Percentiles rank a stretch among this genome's conserved stretches.
Conservation (phyloP, 2,888 invertebrate species). For the Synergus umbraculus region DNA sequence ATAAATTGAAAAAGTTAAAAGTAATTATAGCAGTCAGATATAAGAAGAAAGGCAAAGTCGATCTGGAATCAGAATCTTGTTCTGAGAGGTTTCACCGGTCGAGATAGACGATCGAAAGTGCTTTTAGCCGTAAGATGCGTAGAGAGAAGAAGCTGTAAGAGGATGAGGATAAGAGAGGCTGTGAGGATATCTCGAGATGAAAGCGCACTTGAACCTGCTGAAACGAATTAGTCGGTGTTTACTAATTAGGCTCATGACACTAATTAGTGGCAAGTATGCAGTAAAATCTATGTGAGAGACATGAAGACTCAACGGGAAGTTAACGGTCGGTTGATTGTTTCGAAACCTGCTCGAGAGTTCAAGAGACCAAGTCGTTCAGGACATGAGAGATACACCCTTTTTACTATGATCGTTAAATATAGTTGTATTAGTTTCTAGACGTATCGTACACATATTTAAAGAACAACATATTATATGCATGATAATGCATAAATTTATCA, state of each 20-base stretch:
- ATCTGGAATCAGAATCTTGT: constrained; percentile 44
- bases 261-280: constrained; percentile 43
- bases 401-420: not conserved
- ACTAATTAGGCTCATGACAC: constrained; percentile 52
- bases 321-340: constrained; percentile 60
- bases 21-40: constrained; percentile 41
- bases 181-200: constrained; percentile 39
- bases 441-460: not conserved
- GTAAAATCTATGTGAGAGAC: constrained; percentile 1
- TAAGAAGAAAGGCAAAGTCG: constrained; percentile 38
- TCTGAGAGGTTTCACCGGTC: constrained; percentile 39
- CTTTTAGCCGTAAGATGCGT: constrained; percentile 42
- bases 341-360: constrained; percentile 44
- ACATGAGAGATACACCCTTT: not conserved
- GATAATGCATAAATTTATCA: not conserved
- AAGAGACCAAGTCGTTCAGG: constrained; percentile 27
- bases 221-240: constrained; percentile 46
- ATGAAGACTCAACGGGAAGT: constrained; percentile 51
- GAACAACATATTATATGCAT: not conserved
- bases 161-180: not conserved
- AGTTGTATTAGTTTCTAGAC: not conserved
- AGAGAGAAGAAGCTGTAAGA: constrained; percentile 17
- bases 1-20: not conserved
- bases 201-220: constrained; percentile 46
- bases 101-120: constrained; percentile 45